Evolutionary conservation across 2,113 vertebrate genomes (phyloP), one percentile per base, ranked within the genome.

Genomic region (Ia io): DNA sequence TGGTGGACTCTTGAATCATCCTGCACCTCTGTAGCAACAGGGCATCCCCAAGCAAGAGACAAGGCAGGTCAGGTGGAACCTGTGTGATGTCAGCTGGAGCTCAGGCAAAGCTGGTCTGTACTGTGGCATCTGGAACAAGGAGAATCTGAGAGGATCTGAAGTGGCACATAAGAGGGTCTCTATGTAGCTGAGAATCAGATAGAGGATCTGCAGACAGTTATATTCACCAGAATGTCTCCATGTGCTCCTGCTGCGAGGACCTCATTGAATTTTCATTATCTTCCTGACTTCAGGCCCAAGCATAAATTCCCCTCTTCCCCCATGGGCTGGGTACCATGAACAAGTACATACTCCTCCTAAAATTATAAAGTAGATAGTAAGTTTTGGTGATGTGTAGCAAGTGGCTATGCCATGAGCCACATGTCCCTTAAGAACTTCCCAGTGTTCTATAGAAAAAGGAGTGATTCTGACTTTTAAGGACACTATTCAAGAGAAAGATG

Each of bases 401-500:
- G 61, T 90, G 14, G 28, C 56, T 76, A 0, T 44, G 10, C n/a
- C 32, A 37, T 25, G 37, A 23, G 40, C n/a, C 37, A 17, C 18
- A 16, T 35, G 44, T 16, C 70, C 76, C 71, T 88, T 92, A 47
- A 79, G 42, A 79, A 37, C 90, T 14, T 95, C 65, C 51, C 12
- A 40, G 88, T 17, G 61, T 73, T 37, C 90, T 32, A 25, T 2
- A 53, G 28, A n/a, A 35, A 89, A 85, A 97, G 84, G 53, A 44
- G 78, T 37, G 61, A 76, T 63, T 90, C 80, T 96, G 80, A 91
- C 65, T 96, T 67, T 78, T 59, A 96, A 97, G 95, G 80, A 88
- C 20, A 85, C 5, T 49, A n/a, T 77, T 88, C 37, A 49, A 78
- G 53, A 93, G 51, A 82, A 97, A 93, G 77, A 91, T 88, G 63